These are phyloP conservation scores for Drosophila kurseongensis DNA, from an alignment of 1,140 invertebrate species.

Conservation along the genomic window DNA sequence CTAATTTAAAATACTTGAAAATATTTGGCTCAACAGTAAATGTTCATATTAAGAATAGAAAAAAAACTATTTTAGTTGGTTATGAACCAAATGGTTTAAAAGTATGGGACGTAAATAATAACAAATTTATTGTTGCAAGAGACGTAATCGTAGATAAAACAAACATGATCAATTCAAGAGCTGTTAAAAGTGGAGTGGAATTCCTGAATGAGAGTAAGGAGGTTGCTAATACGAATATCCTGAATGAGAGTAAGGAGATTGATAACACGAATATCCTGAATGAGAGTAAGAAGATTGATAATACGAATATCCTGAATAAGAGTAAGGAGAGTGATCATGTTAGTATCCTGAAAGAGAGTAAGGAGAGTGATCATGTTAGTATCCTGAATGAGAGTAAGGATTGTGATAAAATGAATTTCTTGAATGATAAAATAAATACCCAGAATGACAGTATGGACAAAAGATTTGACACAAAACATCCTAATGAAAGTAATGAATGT, in stretches of 20 bases:
- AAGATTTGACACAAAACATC: too few species aligned
- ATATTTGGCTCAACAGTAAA: constrained; percentile 13
- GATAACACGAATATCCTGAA: neutral
- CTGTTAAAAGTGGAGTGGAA: constrained; percentile 2
- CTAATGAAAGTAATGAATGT: too few species aligned
- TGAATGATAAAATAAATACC: too few species aligned
- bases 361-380: neutral
- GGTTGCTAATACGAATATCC: neutral
- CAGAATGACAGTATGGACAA: neutral
- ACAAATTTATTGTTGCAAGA: constrained; percentile 9
- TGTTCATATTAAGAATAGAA: constrained; percentile 10
- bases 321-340: neutral
- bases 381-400: neutral
- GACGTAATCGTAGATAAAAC: constrained; percentile 16
- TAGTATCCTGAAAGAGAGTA: neutral
- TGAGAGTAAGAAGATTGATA: neutral
- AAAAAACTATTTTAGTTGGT: constrained; percentile 11
- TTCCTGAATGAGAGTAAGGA: constrained; percentile 2
- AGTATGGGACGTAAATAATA: constrained; percentile 6
- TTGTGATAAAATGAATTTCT: neutral
- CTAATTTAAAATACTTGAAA: constrained; percentile 12
- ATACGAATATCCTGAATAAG: neutral
- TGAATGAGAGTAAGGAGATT: neutral
- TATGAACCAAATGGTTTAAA: constrained; percentile 12
- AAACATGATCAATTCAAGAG: constrained; percentile 10